phyloP scores from a whole-genome alignment of 2,113 vertebrate species.

The Monopterus albus region DNA sequence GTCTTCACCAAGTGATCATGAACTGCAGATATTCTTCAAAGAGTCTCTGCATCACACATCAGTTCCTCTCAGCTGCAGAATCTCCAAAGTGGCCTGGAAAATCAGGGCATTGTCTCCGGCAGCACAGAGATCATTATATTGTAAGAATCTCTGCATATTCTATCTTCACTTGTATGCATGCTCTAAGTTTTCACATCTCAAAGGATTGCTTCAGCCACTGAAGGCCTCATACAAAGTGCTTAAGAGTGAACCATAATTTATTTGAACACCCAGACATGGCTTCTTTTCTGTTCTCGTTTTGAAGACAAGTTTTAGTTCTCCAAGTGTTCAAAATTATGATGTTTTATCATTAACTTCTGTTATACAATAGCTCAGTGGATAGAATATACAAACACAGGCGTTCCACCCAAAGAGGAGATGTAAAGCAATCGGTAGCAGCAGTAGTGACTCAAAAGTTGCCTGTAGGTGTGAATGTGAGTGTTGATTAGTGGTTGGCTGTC shows the following conservation, averaged over 20 bases:
- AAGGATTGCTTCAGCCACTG: neutral
- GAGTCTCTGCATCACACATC: conserved; percentile 7
- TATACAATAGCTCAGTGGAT: no score
- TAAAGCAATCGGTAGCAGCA: no score
- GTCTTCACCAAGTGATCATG: neutral
- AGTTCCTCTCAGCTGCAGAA: conserved; percentile 14
- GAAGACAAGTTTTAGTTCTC: neutral
- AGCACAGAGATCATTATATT: conserved; percentile 15
- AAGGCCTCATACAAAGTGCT: conserved; percentile 17
- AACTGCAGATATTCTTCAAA: conserved; percentile 12
- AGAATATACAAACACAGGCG: no score
- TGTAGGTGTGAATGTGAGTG: no score
- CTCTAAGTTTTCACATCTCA: conserved; percentile 19
- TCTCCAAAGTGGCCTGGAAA: conserved; percentile 38
- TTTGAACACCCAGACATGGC: neutral
- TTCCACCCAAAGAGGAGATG: no score
- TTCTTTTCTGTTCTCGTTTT: neutral
- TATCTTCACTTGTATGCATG: neutral
- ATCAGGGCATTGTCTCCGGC: conserved; percentile 5
- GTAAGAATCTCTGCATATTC: conserved; percentile 19
- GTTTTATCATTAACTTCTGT: neutral
- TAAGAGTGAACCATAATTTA: neutral
- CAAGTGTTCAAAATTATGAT: neutral
- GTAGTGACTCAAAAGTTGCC: no score
- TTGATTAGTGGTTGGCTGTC: no score